Evolutionary conservation across 2,888 invertebrate genomes (phyloP), one percentile per base, ranked within the genome.

Genomic region (Drosophila kanekoi): DNA sequence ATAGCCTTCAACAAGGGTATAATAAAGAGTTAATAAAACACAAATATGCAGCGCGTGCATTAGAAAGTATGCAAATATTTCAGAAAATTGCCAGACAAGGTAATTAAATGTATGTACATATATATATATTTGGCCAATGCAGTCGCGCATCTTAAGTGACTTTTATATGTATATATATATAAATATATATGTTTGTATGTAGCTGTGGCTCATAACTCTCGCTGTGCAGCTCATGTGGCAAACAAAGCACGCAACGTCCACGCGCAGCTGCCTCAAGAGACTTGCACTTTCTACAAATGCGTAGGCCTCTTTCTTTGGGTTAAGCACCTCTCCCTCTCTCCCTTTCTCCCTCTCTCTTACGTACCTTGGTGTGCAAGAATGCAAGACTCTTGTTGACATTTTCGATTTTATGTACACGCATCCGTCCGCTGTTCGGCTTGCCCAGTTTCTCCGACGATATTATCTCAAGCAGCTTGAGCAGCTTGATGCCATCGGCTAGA

Each of bases 371-470:
- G 92, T 98, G 98, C 82, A 99, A 94, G 93, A 99, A 99, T 90
- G 97, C 97, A 91, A 99, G 94, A 91, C 98, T 97, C 93, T 98
- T 98, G 94, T 99, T 99, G 90, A 99, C 97, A 93, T 99, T 99
- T 93, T 99, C 99, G 64, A 99, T 97, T 94, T 99, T 99, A 94
- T 99, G 99, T 52, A 99, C 99, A 81, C 99, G 94, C 96, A 99
- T 97, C 74, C 96, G 95, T 45, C 98, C 98, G 91, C 95, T 96
- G 94, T 99, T 99, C 89, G 99, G 99, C 88, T 98, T 96, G 75
- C 98, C 99, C 87, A 99, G 94, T 89, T 98, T 97, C 93, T 99
- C 99, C 40, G 99, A 99, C 77, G 98, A 98, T 93, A 99, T 99
- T 91, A 99, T 98, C 94, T 99, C 99, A 92, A 99, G 94, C 78